Evolutionary conservation across 2,113 vertebrate genomes (phyloP).

Genomic region (Psophia crepitans): DNA sequence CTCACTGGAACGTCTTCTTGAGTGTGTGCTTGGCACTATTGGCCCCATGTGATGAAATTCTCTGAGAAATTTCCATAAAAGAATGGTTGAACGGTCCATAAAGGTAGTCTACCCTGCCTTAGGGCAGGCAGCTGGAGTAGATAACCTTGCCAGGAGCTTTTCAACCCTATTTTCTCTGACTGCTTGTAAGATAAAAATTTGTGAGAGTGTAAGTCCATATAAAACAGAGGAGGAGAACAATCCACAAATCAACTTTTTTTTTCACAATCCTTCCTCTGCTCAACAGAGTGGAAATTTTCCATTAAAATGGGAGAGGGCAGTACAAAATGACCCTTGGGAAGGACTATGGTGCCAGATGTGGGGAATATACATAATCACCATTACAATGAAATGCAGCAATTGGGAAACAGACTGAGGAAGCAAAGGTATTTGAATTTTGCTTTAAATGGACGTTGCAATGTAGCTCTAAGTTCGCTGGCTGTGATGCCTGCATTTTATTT

Average conservation of each 20-base stretch:
- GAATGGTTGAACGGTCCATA: background rate
- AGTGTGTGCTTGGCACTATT: background rate
- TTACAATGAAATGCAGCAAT: background rate
- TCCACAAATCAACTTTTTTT: background rate
- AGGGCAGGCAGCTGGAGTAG: background rate
- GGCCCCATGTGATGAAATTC: background rate
- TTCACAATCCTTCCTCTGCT: background rate
- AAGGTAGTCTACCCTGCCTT: background rate
- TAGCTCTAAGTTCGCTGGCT: background rate
- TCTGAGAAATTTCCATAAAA: background rate
- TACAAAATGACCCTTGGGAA: background rate
- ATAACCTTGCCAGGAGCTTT: background rate
- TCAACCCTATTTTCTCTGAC: background rate
- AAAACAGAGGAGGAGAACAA: background rate
- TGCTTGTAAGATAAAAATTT: background rate
- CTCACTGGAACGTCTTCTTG: background rate
- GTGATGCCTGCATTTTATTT: background rate
- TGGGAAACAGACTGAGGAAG: background rate
- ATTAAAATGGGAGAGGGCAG: background rate
- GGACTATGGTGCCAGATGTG: background rate
- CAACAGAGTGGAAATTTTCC: background rate
- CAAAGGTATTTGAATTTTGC: background rate
- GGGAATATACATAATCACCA: background rate
- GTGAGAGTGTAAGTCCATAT: background rate
- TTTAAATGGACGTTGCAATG: background rate